phyloP scores from a whole-genome alignment of 2,797 vertebrate species.

The Sebastes jordani region DNA sequence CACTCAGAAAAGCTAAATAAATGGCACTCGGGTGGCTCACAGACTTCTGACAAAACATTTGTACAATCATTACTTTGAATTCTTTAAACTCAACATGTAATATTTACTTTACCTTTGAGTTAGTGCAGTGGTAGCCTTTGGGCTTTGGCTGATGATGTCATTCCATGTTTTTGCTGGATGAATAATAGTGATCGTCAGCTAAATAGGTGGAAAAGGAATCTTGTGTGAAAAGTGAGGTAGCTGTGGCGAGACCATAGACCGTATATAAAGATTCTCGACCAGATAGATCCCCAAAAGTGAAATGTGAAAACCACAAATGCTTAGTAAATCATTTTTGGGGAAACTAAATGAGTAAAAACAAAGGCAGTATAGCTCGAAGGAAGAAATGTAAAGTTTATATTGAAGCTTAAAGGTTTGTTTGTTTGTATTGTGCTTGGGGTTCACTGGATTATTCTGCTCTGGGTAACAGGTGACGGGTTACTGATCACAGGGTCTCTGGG shows the following conservation, averaged over 20 bases:
- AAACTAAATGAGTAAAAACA: not conserved
- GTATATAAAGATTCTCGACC: no score
- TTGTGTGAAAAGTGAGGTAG: not conserved
- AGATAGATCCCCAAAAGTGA: no score
- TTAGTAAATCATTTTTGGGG: not conserved
- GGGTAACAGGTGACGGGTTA: conserved; percentile 69
- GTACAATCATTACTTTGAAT: not conserved
- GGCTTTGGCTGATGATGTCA: not conserved
- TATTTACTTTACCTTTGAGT: not conserved
- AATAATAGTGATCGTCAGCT: not conserved
- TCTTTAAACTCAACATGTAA: not conserved
- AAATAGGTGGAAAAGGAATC: not conserved
- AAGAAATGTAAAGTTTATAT: not conserved
- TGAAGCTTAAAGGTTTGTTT: not conserved
- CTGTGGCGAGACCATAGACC: not conserved
- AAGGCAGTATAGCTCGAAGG: not conserved
- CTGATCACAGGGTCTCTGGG: conserved; percentile 39
- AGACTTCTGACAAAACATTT: not conserved
- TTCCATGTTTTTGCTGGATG: conserved; percentile 2
- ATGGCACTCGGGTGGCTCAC: not conserved
- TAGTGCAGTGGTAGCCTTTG: not conserved
- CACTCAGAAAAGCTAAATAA: not conserved
- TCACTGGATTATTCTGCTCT: conserved; percentile 39
- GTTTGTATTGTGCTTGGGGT: conserved; percentile 26
- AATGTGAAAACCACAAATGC: not conserved